Percentiles rank a stretch among this genome's conserved stretches.
These are phyloP conservation scores for Gorsachius magnificus DNA, from an alignment of 2,797 vertebrate genomes.

Conservation along the genomic window DNA sequence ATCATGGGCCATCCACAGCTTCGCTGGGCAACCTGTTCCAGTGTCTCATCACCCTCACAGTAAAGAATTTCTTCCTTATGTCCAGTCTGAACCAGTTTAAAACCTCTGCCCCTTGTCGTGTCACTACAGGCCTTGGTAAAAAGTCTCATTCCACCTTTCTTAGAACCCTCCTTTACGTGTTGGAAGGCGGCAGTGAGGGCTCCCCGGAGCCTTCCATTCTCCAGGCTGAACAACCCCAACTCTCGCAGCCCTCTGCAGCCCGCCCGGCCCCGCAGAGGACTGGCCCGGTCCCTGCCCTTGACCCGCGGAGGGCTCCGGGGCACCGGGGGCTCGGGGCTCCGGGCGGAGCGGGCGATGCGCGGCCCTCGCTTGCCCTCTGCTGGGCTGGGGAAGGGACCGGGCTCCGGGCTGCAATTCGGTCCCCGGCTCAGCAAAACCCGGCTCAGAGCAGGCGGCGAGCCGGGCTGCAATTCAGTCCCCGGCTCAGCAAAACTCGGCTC, in stretches of 20 bases:
- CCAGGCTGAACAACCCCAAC: too few relatives aligned
- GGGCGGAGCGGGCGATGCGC: not conserved
- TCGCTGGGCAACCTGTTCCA: not conserved
- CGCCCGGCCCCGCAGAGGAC: not conserved
- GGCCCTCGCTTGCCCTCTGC: constrained; percentile 39
- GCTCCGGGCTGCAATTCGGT: too few relatives aligned
- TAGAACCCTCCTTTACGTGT: rapidly evolving
- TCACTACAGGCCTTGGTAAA: not conserved
- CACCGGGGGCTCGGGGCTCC: not conserved
- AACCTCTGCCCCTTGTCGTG: not conserved
- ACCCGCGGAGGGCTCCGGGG: not conserved
- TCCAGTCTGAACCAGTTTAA: not conserved
- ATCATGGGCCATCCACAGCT: not conserved
- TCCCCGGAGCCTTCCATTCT: not conserved
- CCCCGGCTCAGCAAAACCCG: too few relatives aligned
- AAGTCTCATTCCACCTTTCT: not conserved
- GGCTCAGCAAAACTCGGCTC: not conserved
- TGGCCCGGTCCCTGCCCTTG: not conserved
- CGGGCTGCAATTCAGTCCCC: too few relatives aligned
- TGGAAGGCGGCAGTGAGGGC: not conserved
- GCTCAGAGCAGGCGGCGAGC: too few relatives aligned
- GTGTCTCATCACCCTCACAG: not conserved
- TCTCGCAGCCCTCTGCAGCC: not conserved
- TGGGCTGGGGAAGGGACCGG: not conserved
- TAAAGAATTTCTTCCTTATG: not conserved